phyloP scores from a whole-genome alignment of 1,140 invertebrate genomes.

The Drosophila obscura region DNA sequence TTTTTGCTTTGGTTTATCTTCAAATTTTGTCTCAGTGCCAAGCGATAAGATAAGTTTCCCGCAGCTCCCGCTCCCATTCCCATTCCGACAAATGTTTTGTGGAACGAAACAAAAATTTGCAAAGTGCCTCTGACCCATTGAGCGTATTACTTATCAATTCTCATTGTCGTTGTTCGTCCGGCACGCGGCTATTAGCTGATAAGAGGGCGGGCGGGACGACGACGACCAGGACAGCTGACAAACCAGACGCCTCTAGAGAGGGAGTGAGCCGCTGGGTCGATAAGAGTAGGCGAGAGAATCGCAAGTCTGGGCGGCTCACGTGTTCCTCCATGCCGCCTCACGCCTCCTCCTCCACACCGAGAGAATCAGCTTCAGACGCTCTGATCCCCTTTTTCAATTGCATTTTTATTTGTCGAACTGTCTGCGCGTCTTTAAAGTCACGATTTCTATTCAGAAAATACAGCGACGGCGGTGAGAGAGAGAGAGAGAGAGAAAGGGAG shows the following conservation, averaged over 20 bases:
- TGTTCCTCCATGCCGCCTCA: conserved; percentile 38
- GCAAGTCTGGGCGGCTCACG: conserved; percentile 45
- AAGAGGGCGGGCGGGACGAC: conserved; percentile 21
- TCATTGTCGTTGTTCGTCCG: conserved; percentile 36
- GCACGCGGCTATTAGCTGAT: conserved; percentile 69
- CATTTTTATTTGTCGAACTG: conserved; percentile 29
- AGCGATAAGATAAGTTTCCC: conserved; percentile 41
- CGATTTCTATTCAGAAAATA: conserved; percentile 48
- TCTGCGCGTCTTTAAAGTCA: conserved; percentile 33
- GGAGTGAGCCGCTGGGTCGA: conserved; percentile 9
- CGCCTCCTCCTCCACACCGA: conserved; percentile 22
- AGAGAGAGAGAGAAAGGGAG: neutral
- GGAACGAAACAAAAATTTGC: conserved; percentile 41
- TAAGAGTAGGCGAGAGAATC: conserved; percentile 33
- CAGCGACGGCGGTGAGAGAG: neutral
- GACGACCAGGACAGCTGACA: conserved; percentile 38
- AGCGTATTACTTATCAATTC: conserved; percentile 49
- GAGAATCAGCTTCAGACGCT: neutral
- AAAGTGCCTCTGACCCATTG: conserved; percentile 60
- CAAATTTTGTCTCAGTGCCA: conserved; percentile 5
- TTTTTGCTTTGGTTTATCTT: conserved; percentile 36
- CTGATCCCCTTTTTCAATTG: conserved; percentile 34
- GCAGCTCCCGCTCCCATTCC: conserved; percentile 4
- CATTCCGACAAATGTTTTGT: conserved; percentile 27
- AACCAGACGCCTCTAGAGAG: conserved; percentile 49